A percentile compares a stretch with the other conserved stretches of the same genome.
Evolutionary conservation across 2,113 vertebrate genomes (phyloP).

Genomic region (Stomatorhinus ivindoensis): DNA sequence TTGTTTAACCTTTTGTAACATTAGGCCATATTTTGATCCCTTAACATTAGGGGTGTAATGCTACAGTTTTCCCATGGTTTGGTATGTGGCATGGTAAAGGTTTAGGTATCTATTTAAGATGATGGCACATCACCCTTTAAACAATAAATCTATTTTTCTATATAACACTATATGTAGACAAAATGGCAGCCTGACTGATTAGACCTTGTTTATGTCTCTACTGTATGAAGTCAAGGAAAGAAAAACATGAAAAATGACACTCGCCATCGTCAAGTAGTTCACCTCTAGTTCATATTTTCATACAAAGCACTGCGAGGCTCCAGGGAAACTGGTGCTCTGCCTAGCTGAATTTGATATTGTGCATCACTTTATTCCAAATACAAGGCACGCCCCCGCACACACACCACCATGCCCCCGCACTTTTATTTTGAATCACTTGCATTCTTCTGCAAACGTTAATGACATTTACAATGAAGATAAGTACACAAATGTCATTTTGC

Average conservation of each 20-base stretch:
- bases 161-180: background rate
- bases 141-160: background rate
- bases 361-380: background rate
- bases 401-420: too few species aligned
- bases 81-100: background rate
- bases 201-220: background rate
- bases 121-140: background rate
- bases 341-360: background rate
- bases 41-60: too few species aligned
- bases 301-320: background rate
- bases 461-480: too few species aligned
- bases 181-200: background rate
- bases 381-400: background rate
- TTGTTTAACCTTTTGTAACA: background rate
- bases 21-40: background rate
- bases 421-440: background rate
- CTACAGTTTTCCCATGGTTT: background rate
- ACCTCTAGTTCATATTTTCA: background rate
- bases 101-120: background rate
- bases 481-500: too few species aligned
- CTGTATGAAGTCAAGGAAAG: background rate
- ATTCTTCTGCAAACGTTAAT: too few species aligned
- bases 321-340: background rate
- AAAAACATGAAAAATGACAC: background rate
- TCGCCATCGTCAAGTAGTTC: background rate